A percentile compares a stretch with the other conserved stretches of the same genome.
Evolutionary conservation across 2,797 vertebrate genomes (phyloP).

Genomic region (Acanthiza pusilla): DNA sequence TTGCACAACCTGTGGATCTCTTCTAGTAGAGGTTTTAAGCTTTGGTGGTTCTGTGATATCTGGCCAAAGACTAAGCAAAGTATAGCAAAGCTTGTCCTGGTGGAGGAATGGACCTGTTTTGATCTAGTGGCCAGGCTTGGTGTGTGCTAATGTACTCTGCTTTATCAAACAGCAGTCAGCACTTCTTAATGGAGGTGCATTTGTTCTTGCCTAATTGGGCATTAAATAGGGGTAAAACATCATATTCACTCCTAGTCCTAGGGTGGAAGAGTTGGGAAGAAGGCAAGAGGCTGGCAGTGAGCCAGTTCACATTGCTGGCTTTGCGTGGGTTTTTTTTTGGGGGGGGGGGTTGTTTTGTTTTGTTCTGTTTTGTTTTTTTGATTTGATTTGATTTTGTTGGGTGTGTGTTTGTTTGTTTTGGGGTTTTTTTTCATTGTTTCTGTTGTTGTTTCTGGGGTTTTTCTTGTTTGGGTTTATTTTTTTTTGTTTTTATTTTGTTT

Average conservation of each 20-base stretch:
- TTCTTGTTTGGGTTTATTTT: too few relatives aligned
- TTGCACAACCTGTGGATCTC: background rate
- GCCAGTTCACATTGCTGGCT: background rate
- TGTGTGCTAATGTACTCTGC: background rate
- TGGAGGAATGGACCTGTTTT: background rate
- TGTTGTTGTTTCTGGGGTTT: too few relatives aligned
- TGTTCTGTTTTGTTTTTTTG: too few relatives aligned
- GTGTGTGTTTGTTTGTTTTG: too few relatives aligned
- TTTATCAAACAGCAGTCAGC: background rate
- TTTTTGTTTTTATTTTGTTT: too few relatives aligned
- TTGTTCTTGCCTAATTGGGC: background rate
- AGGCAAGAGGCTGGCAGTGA: fast-evolving
- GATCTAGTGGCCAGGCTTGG: background rate
- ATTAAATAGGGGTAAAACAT: background rate
- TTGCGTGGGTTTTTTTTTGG: background rate
- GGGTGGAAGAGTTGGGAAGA: background rate
- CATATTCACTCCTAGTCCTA: background rate
- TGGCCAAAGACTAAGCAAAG: background rate
- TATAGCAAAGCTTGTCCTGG: background rate
- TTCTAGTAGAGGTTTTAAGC: background rate
- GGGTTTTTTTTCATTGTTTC: too few relatives aligned
- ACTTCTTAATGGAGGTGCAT: background rate
- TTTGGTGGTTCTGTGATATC: background rate
- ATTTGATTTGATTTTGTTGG: too few relatives aligned
- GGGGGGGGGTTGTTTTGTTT: too few relatives aligned